Evolutionary conservation across 2,113 vertebrate genomes (phyloP).

Genomic region (Nannospalax galili): DNA sequence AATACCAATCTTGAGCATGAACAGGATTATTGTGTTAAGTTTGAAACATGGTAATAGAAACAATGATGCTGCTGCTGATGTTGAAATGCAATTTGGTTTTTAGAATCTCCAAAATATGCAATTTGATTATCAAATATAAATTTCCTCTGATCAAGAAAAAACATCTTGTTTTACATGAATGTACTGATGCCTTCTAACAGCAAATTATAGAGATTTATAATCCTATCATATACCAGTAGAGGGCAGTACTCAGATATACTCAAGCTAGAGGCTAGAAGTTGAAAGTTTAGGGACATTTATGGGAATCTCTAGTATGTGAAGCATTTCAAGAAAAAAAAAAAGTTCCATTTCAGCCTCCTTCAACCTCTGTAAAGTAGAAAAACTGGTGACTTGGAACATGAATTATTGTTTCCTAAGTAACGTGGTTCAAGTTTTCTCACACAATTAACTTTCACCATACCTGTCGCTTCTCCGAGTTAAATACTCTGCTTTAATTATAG

Average conservation of each 20-base stretch:
- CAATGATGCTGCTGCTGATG: not conserved
- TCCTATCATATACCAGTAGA: slow-evolving; percentile 50
- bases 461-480: not conserved
- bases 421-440: not conserved
- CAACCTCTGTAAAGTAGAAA: not conserved
- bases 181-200: not conserved
- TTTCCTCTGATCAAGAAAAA: not conserved
- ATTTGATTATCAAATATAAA: not conserved
- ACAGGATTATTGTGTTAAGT: not conserved
- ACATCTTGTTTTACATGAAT: not conserved
- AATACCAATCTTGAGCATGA: not conserved
- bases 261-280: not conserved
- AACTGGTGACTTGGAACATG: not conserved
- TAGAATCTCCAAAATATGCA: not conserved
- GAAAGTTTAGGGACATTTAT: no score
- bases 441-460: not conserved
- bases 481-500: not conserved
- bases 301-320: not conserved
- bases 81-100: not conserved
- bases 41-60: slow-evolving; percentile 37
- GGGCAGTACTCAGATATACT: slow-evolving; percentile 39
- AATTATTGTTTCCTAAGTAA: not conserved
- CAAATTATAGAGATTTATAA: not conserved
- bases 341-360: not conserved
- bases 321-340: not conserved